Base-by-base conservation (phyloP, 2,888 invertebrate species). In the Meandrusa payeni region DNA sequence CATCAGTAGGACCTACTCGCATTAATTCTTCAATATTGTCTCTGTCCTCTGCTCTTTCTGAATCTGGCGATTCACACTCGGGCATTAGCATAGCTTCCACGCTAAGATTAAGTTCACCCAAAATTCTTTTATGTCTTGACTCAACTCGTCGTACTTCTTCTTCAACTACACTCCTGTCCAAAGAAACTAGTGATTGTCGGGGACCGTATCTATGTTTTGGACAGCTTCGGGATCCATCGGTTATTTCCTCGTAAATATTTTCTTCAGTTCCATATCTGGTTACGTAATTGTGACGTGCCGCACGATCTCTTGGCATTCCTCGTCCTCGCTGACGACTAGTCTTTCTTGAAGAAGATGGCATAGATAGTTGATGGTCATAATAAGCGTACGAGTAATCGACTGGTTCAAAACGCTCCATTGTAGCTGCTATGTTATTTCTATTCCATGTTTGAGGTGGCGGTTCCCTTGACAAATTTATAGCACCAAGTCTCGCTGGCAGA, bases 1-100 rank as follows among this genome's bases (percentile, higher is more conserved):
- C 93, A 67, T 93, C 93, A 2, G 93, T 92, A 11, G 93, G 92
- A 42, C 91, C 91, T 48, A 92, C 91, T 50, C 91, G 88, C 55
- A 94, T 76, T 54, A 93, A 76, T 67, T 93, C 93, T 59, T 90
- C 90, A 51, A 90, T 85, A 64, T 90, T 91, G 65, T 91, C 91
- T 64, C 89, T 88, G 52, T 88, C 89, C 64, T 90, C 90, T 44
- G 90, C 90, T 61, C 91, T 89, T 69, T 91, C 92, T 34, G 91
- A 91, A 70, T 89, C 90, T 54, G 89, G 91, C 54, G 89, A 91
- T 79, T 89, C 90, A 50, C 91, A 91, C 63, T 93, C 91, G 9
- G 95, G 96, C 96, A 96, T 96, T 53, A 96, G 79, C 95, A 96
- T 95, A 29, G 95, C 95, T 81, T 96, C 96, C 28, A 94, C 94